Base-by-base conservation (phyloP, 1,140 invertebrate genomes). In the Daktulosphaira vitifoliae region DNA sequence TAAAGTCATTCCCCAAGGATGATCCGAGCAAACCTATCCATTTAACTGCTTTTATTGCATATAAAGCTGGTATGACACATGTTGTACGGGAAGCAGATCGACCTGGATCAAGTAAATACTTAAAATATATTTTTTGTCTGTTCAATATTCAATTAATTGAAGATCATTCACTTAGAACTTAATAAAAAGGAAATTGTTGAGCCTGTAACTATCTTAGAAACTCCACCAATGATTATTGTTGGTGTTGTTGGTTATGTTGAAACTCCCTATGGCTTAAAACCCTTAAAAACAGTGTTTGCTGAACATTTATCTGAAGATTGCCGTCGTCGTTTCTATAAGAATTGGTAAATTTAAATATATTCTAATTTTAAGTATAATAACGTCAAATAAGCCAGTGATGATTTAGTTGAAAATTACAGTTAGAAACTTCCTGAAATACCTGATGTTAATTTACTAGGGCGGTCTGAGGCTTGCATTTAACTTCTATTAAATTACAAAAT, bases 111-210 rank as follows among this genome's bases (percentile, higher is more conserved):
- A 98, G 93, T 97, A 80, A 88, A 91, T n/a, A 86, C 59, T 51
- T 42, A 13, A 0, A n/a, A 1, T 15, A 33, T 39, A 2, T 44
- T 50, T 2, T 1, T 18, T 64, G 0, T 20, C 5, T 9, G 29
- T 15, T n/a, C 20, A 0, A 16, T 49, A 11, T 18, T 39, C 3
- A 15, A 8, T 52, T 42, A 16, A 67, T 2, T 5, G 2, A n/a
- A n/a, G 65, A 67, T 65, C 50, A 70, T 68, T 70, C 71, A 76
- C 79, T 50, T 75, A 95, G 95, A 99, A 83, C 88, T 98, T 23
- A 98, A 99, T 81, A 99, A 99, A 81, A 99, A 99, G 77, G 97
- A 99, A 81, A 93, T 99, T 69, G 95, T 99, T 7, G 97, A 99
- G 76, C 92, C 93, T 54, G 96, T 99, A 1, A 99, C 97, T 38